Conservation (phyloP, 2,113 vertebrate species). For the Dermatemys mawii region DNA sequence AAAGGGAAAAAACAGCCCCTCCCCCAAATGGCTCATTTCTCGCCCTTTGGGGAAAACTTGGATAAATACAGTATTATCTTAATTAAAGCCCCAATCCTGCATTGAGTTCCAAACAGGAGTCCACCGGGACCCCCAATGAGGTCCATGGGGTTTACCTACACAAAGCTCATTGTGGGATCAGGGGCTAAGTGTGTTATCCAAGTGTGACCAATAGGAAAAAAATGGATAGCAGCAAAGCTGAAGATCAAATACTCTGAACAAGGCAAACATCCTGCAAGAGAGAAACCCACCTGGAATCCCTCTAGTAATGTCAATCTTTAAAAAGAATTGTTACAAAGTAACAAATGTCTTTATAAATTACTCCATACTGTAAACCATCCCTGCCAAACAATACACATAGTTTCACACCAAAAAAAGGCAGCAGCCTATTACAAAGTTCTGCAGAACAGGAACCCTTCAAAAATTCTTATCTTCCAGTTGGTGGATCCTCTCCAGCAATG, state of each 20-base stretch:
- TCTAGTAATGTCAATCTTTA: neutral
- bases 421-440: slow-evolving; percentile 29
- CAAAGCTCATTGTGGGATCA: neutral
- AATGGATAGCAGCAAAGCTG: neutral
- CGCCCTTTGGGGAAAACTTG: neutral
- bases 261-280: neutral
- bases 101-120: neutral
- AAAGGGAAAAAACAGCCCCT: neutral
- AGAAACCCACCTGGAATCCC: neutral
- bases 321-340: neutral
- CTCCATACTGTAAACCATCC: slow-evolving; percentile 10
- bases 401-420: slow-evolving; percentile 23
- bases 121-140: neutral
- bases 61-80: neutral
- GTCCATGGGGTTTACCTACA: neutral
- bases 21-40: neutral
- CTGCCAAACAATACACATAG: slow-evolving; percentile 34
- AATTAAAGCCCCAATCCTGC: neutral
- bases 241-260: neutral
- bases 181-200: neutral
- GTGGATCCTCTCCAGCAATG: slow-evolving; percentile 20
- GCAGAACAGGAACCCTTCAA: slow-evolving; percentile 30
- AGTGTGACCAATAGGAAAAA: neutral
- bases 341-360: neutral
- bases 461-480: slow-evolving; percentile 46